Evolutionary conservation across 2,888 invertebrate genomes (phyloP).

Genomic region (Cybosia mesomella): DNA sequence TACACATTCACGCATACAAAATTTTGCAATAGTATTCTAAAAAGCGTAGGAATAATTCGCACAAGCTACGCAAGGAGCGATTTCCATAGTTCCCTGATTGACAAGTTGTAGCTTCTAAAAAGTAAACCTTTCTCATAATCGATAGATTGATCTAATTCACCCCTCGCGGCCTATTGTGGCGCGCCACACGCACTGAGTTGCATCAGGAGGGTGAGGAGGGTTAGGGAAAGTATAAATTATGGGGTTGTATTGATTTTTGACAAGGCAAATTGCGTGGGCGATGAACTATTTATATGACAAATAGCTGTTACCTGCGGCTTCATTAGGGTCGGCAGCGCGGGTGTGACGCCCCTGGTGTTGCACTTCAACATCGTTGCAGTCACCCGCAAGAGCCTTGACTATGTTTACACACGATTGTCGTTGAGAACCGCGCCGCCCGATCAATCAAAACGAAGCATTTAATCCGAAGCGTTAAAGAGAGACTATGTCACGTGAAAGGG

Average conservation of each 20-base stretch:
- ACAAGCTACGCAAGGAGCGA: too few relatives aligned
- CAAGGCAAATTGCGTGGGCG: background rate
- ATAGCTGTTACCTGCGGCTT: too few relatives aligned
- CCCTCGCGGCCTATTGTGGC: constrained; percentile 1
- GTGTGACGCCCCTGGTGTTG: too few relatives aligned
- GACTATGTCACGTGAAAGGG: too few relatives aligned
- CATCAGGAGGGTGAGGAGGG: constrained; percentile 1
- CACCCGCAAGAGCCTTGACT: background rate
- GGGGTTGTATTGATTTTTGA: constrained; percentile 11
- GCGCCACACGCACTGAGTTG: background rate
- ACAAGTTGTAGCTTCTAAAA: background rate
- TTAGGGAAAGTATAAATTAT: background rate
- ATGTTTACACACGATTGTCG: background rate
- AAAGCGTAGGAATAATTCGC: background rate
- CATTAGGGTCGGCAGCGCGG: too few relatives aligned
- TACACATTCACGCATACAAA: too few relatives aligned
- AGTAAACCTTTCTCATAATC: background rate
- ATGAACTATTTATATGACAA: background rate
- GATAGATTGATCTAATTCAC: background rate
- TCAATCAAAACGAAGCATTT: background rate
- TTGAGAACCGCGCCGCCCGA: background rate
- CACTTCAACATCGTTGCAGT: background rate
- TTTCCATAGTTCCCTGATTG: background rate
- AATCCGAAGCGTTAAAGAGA: background rate
- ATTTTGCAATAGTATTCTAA: too few relatives aligned